A percentile compares a stretch with the other conserved stretches of the same genome.
These are phyloP conservation scores for Drosophila auraria DNA, from an alignment of 1,140 invertebrate genomes.

Conservation along the genomic window DNA sequence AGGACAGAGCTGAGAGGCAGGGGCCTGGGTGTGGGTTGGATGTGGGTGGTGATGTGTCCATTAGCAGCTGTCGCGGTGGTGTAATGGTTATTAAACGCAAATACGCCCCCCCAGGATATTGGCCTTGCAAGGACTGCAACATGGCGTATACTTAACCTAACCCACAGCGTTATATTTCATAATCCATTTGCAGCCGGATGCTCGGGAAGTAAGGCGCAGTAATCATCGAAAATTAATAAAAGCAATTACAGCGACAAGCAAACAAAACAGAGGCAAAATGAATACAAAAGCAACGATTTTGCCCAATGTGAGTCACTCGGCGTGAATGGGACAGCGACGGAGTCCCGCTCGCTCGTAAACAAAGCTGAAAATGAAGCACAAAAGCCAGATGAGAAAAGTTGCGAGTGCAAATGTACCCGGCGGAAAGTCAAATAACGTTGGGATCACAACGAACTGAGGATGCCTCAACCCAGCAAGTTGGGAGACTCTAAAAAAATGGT, in stretches of 20 bases:
- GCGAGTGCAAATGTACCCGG: conserved; percentile 62
- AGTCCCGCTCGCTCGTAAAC: conserved; percentile 46
- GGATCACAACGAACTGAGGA: conserved; percentile 9
- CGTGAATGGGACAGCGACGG: conserved; percentile 8
- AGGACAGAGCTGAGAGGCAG: conserved; percentile 18
- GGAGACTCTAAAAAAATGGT: too few relatives aligned
- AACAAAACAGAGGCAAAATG: conserved; percentile 35
- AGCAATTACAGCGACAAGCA: conserved; percentile 30
- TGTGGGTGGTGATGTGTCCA: conserved; percentile 19
- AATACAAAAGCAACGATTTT: conserved; percentile 59
- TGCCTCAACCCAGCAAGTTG: not conserved
- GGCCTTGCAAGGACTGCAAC: conserved; percentile 33
- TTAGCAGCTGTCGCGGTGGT: conserved; percentile 40
- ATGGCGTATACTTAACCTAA: conserved; percentile 21
- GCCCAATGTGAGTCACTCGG: conserved; percentile 44
- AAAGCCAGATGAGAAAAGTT: conserved; percentile 37
- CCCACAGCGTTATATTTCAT: conserved; percentile 55
- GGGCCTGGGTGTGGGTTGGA: too few relatives aligned
- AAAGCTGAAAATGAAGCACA: conserved; percentile 32
- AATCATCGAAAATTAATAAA: conserved; percentile 62
- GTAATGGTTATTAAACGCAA: conserved; percentile 26
- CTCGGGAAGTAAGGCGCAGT: conserved; percentile 45
- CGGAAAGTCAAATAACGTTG: not conserved
- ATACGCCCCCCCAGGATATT: conserved; percentile 25
- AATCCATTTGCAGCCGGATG: conserved; percentile 68